A percentile compares a stretch with the other conserved stretches of the same genome.
These are phyloP conservation scores for Drosophila prostipennis DNA, from an alignment of 2,888 invertebrate species.

Conservation along the genomic window DNA sequence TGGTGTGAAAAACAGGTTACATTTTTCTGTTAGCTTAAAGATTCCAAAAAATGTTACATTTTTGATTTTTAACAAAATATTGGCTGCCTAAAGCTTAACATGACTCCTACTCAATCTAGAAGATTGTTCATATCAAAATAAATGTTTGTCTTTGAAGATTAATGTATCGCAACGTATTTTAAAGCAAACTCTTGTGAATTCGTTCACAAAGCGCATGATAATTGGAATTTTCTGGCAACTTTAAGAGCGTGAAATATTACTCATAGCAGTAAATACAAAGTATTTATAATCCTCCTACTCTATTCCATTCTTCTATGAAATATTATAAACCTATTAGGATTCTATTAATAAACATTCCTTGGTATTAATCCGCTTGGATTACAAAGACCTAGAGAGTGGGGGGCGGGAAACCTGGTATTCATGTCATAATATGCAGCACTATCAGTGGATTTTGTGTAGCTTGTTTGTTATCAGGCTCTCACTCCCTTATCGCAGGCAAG, in stretches of 20 bases:
- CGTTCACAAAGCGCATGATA: too few relatives aligned
- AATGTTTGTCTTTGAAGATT: too few relatives aligned
- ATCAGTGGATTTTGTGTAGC: slow-evolving; percentile 9
- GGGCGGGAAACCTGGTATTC: neutral
- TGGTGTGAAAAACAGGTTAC: neutral
- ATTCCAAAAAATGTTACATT: too few relatives aligned
- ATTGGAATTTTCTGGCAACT: neutral
- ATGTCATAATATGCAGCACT: slow-evolving; percentile 20
- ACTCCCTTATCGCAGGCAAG: slow-evolving; percentile 18
- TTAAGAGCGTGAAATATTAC: neutral
- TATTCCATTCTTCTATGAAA: neutral
- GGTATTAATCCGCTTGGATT: neutral
- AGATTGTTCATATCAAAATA: too few relatives aligned
- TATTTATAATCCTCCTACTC: neutral
- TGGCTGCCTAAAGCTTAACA: too few relatives aligned
- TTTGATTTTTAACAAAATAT: too few relatives aligned
- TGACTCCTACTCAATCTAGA: too few relatives aligned
- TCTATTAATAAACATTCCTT: neutral
- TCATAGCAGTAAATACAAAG: neutral
- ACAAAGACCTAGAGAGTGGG: neutral
- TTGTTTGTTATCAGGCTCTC: slow-evolving; percentile 21
- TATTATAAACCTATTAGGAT: neutral
- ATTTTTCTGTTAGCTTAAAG: too few relatives aligned
- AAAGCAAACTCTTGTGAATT: too few relatives aligned
- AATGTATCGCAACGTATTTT: too few relatives aligned